A percentile compares a stretch with the other conserved stretches of the same genome.
These are phyloP conservation scores for Prunella fulvescens DNA, from an alignment of 2,113 vertebrate genomes.

Conservation along the genomic window DNA sequence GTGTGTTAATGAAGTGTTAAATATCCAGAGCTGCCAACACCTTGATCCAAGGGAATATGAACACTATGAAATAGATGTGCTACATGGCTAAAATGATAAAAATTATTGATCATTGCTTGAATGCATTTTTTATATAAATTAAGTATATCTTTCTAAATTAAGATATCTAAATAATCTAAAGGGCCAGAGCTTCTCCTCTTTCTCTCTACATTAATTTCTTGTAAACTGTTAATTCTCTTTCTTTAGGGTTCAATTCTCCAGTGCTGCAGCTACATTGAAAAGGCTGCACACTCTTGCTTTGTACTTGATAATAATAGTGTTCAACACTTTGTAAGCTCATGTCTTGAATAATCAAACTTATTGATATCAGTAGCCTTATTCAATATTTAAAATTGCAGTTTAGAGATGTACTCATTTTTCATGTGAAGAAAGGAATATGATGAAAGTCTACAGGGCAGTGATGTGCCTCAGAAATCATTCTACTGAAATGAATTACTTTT, in stretches of 20 bases:
- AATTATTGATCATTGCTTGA: neutral
- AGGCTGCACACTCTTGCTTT: neutral
- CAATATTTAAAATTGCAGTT: constrained; percentile 61
- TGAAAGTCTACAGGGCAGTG: constrained; percentile 38
- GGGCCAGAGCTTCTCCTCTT: neutral
- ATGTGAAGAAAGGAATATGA: constrained; percentile 48
- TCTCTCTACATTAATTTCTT: neutral
- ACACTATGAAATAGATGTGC: neutral
- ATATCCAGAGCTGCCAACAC: neutral
- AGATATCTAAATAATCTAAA: neutral
- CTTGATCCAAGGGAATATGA: neutral
- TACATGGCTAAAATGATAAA: neutral
- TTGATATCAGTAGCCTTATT: constrained; percentile 47
- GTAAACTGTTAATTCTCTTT: neutral
- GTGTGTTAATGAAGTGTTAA: constrained; percentile 34
- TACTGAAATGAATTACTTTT: constrained; percentile 64
- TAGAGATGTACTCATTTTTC: constrained; percentile 56
- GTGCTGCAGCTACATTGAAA: neutral
- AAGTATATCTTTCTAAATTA: neutral
- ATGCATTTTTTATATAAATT: neutral
- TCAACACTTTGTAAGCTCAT: neutral
- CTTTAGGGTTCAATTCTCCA: neutral
- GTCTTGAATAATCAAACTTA: constrained; percentile 52
- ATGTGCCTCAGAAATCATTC: constrained; percentile 55
- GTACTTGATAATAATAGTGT: neutral